Percentiles rank a stretch among this genome's conserved stretches.
Conservation (phyloP, 1,140 invertebrate species). For the Drosophila repleta region DNA sequence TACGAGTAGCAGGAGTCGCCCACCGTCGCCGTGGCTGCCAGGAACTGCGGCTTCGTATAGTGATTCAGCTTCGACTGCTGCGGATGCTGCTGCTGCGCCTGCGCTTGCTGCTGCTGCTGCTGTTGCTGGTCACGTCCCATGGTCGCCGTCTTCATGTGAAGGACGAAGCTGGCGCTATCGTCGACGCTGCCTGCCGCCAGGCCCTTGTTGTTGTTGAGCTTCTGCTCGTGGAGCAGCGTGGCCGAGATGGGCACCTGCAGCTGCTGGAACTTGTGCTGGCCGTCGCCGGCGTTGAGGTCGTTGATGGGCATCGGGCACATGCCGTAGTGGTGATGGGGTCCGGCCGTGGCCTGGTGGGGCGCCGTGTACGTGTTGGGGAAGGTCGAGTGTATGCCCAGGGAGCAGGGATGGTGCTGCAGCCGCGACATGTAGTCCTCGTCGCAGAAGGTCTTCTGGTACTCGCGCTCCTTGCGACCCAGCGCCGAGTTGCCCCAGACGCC, state of each 20-base stretch:
- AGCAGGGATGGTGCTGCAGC: slow-evolving; percentile 86
- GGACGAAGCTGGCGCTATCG: slow-evolving; percentile 71
- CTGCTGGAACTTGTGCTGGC: slow-evolving; percentile 76
- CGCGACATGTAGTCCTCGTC: slow-evolving; percentile 93
- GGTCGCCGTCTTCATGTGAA: slow-evolving; percentile 73
- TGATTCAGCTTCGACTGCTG: slow-evolving; percentile 63
- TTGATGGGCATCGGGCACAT: slow-evolving; percentile 83
- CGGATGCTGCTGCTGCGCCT: slow-evolving; percentile 13
- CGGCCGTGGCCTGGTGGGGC: slow-evolving; percentile 66
- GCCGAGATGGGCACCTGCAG: slow-evolving; percentile 75
- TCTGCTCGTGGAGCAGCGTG: slow-evolving; percentile 73
- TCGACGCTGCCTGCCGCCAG: slow-evolving; percentile 56
- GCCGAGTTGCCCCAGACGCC: slow-evolving; percentile 90
- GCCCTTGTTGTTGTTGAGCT: slow-evolving; percentile 65
- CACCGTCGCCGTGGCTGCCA: slow-evolving; percentile 67
- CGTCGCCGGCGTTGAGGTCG: slow-evolving; percentile 62
- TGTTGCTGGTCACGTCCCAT: slow-evolving; percentile 47
- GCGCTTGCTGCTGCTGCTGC: slow-evolving; percentile 17
- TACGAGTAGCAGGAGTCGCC: slow-evolving; percentile 80
- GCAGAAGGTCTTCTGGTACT: slow-evolving; percentile 94
- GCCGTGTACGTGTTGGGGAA: slow-evolving; percentile 85
- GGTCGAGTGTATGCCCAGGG: slow-evolving; percentile 85
- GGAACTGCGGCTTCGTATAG: slow-evolving; percentile 79
- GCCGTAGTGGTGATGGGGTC: slow-evolving; percentile 90
- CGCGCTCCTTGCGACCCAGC: slow-evolving; percentile 91